phyloP scores from a whole-genome alignment of 2,797 vertebrate species.

The Sebastes miniatus region DNA sequence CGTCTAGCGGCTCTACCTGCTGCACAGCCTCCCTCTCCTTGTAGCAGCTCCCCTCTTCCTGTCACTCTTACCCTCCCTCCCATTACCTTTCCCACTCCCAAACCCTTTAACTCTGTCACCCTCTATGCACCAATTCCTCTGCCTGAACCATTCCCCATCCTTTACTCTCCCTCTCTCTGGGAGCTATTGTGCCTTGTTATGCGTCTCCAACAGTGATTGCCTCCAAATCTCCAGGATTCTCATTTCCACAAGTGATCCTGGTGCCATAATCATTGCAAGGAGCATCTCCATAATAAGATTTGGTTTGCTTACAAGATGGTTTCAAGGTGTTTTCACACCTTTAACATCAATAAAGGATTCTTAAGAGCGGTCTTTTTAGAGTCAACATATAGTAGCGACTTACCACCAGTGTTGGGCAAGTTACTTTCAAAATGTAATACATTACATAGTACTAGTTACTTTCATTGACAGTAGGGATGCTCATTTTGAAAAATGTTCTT shows the following conservation, averaged over 20 bases:
- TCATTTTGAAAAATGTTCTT: not conserved
- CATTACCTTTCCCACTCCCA: slow-evolving; percentile 40
- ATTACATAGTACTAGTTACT: not conserved
- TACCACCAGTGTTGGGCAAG: not conserved
- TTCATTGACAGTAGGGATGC: not conserved
- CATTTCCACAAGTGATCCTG: slow-evolving; percentile 47
- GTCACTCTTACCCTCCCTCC: slow-evolving; percentile 52
- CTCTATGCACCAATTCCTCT: slow-evolving; percentile 56
- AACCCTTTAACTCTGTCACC: slow-evolving; percentile 52
- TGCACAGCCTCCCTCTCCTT: slow-evolving; percentile 34
- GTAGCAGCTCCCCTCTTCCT: slow-evolving; percentile 38
- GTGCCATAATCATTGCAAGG: slow-evolving; percentile 24
- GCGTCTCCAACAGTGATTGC: slow-evolving; percentile 45
- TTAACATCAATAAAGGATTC: not conserved
- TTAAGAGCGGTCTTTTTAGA: not conserved
- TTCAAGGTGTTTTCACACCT: slow-evolving; percentile 1
- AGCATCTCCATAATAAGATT: slow-evolving; percentile 1
- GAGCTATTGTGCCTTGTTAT: slow-evolving; percentile 50
- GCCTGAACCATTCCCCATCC: slow-evolving; percentile 49
- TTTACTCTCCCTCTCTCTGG: slow-evolving; percentile 27
- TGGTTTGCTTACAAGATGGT: slow-evolving; percentile 24
- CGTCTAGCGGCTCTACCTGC: slow-evolving; percentile 69
- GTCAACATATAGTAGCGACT: not conserved
- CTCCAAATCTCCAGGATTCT: slow-evolving; percentile 54
- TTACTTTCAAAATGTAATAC: not conserved